These are phyloP conservation scores for Abrostola tripartita DNA, from an alignment of 2,888 invertebrate genomes.

Conservation along the genomic window DNA sequence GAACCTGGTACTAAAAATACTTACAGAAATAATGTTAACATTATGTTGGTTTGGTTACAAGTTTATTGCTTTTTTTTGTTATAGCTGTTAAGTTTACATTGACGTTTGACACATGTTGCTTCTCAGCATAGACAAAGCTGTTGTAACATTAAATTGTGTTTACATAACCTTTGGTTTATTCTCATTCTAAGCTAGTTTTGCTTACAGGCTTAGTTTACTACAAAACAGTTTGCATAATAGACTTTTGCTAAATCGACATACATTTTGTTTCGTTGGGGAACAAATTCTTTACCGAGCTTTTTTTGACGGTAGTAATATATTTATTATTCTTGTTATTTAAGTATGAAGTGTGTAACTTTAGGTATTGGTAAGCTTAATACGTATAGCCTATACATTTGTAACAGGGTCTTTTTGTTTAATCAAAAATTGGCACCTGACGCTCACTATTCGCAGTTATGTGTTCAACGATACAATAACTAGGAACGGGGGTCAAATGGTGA, in stretches of 20 bases:
- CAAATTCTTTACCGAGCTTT: conserved; percentile 47
- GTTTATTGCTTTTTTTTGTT: conserved; percentile 33
- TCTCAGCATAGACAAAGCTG: conserved; percentile 28
- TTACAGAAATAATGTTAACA: conserved; percentile 20
- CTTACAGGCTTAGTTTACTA: conserved; percentile 35
- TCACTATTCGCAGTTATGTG: conserved; percentile 68
- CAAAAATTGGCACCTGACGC: conserved; percentile 76
- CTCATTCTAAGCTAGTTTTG: conserved; percentile 21
- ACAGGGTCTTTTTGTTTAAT: conserved; percentile 83
- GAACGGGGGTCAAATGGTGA: conserved; percentile 60
- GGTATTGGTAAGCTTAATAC: conserved; percentile 64
- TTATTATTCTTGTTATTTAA: conserved; percentile 54
- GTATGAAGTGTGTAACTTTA: conserved; percentile 64
- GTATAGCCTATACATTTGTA: conserved; percentile 64
- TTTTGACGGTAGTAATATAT: conserved; percentile 49
- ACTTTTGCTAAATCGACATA: conserved; percentile 26
- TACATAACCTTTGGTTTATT: conserved; percentile 12
- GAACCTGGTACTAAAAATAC: conserved; percentile 29
- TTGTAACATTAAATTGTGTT: conserved; percentile 22
- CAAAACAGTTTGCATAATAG: conserved; percentile 36
- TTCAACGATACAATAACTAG: conserved; percentile 61
- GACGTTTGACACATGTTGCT: conserved; percentile 23
- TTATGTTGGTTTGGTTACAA: conserved; percentile 22
- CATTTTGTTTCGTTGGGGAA: conserved; percentile 39
- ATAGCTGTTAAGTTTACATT: conserved; percentile 43